Base-by-base conservation (phyloP, 2,888 invertebrate genomes). In the Ferrisia virgata region DNA sequence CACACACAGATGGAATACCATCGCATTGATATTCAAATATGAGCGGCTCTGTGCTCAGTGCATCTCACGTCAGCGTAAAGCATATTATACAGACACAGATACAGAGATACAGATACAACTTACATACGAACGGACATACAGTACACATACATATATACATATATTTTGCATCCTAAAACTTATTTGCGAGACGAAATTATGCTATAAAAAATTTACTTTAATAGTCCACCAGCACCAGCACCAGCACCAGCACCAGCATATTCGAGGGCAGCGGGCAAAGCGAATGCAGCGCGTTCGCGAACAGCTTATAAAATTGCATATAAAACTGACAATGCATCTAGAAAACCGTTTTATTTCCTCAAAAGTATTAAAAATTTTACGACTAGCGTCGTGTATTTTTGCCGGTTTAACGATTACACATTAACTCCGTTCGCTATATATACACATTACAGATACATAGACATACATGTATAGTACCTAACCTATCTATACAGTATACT, bases 281-380 rank as follows among this genome's bases (percentile, higher is more conserved):
- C 25, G 72, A 72, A n/a, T 18, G 47, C 47, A 64, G 58, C 58
- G 76, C 25, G 78, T 43, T 40, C 43, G 81, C 81, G 53, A 81
- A 81, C 81, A 81, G 53, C 81, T 81, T 81, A 81, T 81, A 53
- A 81, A 81, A 81, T 81, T 81, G 81, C 81, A 81, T 81, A 81
- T 81, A 81, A 81, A 81, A 81, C 81, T 53, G 80, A 80, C 80
- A 53, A 80, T 80, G 80, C 80, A 80, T 80, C 80, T 81, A 81
- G 81, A 53, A n/a, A 81, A 81, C 81, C 33, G 81, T 81, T 81
- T 81, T 81, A 81, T 81, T 53, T 81, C 53, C 81, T 81, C 33
- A 43, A 81, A 81, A 81, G 81, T 81, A 81, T 81, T 47, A 47
- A 81, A 81, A 81, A 33, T 47, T 81, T 81, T 81, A 81, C 81